Evolutionary conservation across 1,140 invertebrate species (phyloP).

Genomic region (Euschistus heros): DNA sequence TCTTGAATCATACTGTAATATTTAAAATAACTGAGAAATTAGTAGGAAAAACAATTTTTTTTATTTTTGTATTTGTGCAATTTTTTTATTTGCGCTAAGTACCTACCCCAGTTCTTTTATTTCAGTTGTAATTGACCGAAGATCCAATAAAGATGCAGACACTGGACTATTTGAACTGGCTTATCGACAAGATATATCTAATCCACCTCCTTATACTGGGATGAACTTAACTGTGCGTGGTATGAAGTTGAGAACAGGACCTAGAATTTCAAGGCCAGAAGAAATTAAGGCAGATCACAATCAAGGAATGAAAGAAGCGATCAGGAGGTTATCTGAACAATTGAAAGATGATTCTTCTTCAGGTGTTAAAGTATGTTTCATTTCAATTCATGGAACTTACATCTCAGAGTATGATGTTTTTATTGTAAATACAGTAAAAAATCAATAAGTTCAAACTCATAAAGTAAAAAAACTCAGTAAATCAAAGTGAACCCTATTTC

Average conservation of each 20-base stretch:
- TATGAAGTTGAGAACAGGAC: slow-evolving; percentile 27
- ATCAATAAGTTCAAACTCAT: too few relatives aligned
- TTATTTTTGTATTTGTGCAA: too few relatives aligned
- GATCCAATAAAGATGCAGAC: slow-evolving; percentile 61
- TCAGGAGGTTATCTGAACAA: background rate
- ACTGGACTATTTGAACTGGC: slow-evolving; percentile 78
- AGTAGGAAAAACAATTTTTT: too few relatives aligned
- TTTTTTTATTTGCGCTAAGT: too few relatives aligned
- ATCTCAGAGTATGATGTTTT: too few relatives aligned
- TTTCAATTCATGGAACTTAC: too few relatives aligned
- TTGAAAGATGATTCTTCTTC: background rate
- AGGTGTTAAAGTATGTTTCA: background rate
- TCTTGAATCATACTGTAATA: background rate
- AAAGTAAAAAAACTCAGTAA: too few relatives aligned
- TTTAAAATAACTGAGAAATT: too few relatives aligned
- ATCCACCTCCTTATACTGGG: slow-evolving; percentile 73
- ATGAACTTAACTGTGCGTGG: slow-evolving; percentile 64
- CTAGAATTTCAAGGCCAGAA: background rate
- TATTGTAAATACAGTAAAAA: too few relatives aligned
- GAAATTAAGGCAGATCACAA: background rate
- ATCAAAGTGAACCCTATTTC: too few relatives aligned
- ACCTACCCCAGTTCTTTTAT: slow-evolving; percentile 30
- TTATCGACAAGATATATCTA: slow-evolving; percentile 61
- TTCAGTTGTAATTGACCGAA: slow-evolving; percentile 78
- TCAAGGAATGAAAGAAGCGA: background rate